A percentile compares a stretch with the other conserved stretches of the same genome.
phyloP scores from a whole-genome alignment of 2,113 vertebrate genomes.

The Herpailurus yagouaroundi region DNA sequence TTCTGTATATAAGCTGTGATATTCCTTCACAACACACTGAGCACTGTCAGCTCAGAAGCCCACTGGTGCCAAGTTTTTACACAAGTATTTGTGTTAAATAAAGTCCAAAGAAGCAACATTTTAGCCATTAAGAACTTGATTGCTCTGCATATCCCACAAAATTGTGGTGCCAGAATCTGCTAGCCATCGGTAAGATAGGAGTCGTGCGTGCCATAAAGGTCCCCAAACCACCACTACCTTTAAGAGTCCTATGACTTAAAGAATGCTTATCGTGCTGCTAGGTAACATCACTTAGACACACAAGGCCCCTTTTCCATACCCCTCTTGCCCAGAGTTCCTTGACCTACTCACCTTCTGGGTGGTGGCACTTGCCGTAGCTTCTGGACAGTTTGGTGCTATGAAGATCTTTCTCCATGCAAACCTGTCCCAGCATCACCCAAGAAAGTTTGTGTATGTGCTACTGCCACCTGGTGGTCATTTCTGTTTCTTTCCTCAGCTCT shows the following conservation, averaged over 20 bases:
- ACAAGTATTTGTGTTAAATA: background rate
- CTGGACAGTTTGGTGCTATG: background rate
- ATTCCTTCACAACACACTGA: background rate
- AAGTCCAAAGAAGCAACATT: background rate
- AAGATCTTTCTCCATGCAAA: background rate
- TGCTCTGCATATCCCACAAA: background rate
- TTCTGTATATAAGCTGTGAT: background rate
- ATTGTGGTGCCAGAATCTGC: background rate
- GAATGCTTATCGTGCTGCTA: background rate
- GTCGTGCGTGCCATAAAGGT: rapidly evolving
- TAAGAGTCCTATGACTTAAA: background rate
- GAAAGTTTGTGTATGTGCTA: background rate
- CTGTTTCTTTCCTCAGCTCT: background rate
- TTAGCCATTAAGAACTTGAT: background rate
- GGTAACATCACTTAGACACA: background rate
- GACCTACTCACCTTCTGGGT: background rate
- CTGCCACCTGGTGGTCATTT: background rate
- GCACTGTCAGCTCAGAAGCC: background rate
- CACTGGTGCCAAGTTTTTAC: background rate
- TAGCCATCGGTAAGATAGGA: background rate
- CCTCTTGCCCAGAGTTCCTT: background rate
- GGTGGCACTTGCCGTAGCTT: no score
- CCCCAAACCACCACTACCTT: no score
- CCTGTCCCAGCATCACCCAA: background rate
- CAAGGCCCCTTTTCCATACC: background rate